Conservation (phyloP, 2,888 invertebrate species). For the Hedychridium roseum region DNA sequence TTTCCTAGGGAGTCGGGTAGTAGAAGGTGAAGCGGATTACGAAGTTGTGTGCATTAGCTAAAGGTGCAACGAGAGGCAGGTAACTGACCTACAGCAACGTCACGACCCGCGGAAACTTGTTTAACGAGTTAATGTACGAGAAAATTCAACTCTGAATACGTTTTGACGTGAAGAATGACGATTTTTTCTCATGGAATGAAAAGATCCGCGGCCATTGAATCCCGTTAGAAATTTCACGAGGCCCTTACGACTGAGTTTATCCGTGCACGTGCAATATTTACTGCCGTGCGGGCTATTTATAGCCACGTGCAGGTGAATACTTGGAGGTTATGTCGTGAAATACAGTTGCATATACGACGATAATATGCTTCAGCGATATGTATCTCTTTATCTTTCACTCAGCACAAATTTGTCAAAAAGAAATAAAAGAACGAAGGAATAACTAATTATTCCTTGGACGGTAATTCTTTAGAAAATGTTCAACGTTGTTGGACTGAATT, state of each 20-base stretch:
- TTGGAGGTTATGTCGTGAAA: neutral
- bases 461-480: no score
- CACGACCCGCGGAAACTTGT: conserved; percentile 25
- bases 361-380: no score
- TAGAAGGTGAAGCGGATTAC: no score
- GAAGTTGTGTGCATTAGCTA: conserved; percentile 25
- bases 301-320: conserved; percentile 1
- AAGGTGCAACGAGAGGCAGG: conserved; percentile 29
- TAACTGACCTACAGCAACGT: conserved; percentile 46
- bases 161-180: neutral
- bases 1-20: no score
- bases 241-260: neutral
- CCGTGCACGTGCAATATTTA: conserved; percentile 2
- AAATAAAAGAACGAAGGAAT: no score
- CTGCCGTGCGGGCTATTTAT: neutral
- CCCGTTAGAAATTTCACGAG: neutral
- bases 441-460: no score
- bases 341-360: no score
- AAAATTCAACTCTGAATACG: conserved; percentile 18
- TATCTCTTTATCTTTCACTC: no score
- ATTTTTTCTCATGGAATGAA: neutral
- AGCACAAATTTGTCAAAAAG: no score
- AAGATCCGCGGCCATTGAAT: neutral
- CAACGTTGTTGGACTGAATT: no score
- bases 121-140: conserved; percentile 37